Percentiles rank a stretch among this genome's conserved stretches.
phyloP scores from a whole-genome alignment of 2,888 invertebrate genomes.

The Pediacus dermestoides region DNA sequence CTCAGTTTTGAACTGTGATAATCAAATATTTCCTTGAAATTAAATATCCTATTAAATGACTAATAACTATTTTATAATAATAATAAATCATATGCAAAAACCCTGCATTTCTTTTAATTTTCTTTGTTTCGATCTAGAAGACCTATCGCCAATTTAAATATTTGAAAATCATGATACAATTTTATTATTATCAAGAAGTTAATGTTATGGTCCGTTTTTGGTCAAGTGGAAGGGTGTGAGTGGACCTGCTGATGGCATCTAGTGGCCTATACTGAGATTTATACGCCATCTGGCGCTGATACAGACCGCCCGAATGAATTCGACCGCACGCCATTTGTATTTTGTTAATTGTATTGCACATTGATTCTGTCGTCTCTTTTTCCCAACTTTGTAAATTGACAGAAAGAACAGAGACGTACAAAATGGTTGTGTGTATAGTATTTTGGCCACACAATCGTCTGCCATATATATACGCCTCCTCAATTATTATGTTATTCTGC shows the following conservation, averaged over 20 bases:
- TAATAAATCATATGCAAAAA: too few relatives aligned
- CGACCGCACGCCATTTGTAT: conserved; percentile 20
- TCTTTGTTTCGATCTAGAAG: too few relatives aligned
- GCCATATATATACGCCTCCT: conserved; percentile 30
- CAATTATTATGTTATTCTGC: conserved; percentile 34
- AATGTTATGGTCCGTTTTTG: conserved; percentile 16
- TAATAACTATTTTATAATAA: too few relatives aligned
- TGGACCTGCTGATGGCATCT: conserved; percentile 46
- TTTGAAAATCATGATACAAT: conserved; percentile 5
- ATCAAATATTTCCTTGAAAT: too few relatives aligned
- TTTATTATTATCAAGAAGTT: conserved; percentile 3
- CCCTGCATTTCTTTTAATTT: too few relatives aligned
- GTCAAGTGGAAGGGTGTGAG: conserved; percentile 28
- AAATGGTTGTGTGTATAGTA: too few relatives aligned
- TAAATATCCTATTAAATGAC: too few relatives aligned
- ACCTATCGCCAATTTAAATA: too few relatives aligned
- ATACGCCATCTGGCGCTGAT: conserved; percentile 49
- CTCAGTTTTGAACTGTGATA: too few relatives aligned
- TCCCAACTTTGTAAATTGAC: too few relatives aligned
- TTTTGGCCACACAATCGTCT: too few relatives aligned
- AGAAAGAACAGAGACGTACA: too few relatives aligned
- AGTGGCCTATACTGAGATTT: conserved; percentile 46
- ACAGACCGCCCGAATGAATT: conserved; percentile 29
- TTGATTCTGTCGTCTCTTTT: not conserved
- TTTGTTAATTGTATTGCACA: conserved; percentile 6